phyloP scores from a whole-genome alignment of 1,140 invertebrate species.

The Ptiloglossa arizonensis region DNA sequence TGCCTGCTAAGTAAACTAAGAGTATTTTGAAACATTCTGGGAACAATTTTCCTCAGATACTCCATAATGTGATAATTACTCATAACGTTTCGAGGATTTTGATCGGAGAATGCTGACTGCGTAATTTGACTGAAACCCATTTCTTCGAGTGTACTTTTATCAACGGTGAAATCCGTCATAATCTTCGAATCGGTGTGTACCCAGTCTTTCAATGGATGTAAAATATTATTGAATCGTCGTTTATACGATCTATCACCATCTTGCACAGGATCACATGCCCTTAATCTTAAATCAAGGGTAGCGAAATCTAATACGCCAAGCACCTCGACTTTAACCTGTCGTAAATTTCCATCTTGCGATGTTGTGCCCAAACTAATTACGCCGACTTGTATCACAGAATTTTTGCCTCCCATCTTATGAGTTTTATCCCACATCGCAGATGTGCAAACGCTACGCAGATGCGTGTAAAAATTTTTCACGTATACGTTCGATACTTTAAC shows the following conservation, averaged over 20 bases:
- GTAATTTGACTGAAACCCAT: slow-evolving; percentile 90
- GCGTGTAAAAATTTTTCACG: slow-evolving; percentile 90
- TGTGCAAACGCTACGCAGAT: slow-evolving; percentile 89
- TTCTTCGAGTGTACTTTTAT: slow-evolving; percentile 87
- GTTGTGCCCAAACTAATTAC: slow-evolving; percentile 95
- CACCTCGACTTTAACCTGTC: slow-evolving; percentile 94
- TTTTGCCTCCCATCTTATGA: slow-evolving; percentile 86
- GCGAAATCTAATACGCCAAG: slow-evolving; percentile 90
- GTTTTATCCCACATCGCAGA: slow-evolving; percentile 89
- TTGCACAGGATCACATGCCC: slow-evolving; percentile 90
- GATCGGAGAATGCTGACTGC: slow-evolving; percentile 85
- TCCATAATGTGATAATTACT: slow-evolving; percentile 93
- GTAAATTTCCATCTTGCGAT: slow-evolving; percentile 90
- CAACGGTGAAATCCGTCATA: slow-evolving; percentile 91
- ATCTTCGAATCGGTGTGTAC: slow-evolving; percentile 90
- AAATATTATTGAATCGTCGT: slow-evolving; percentile 87
- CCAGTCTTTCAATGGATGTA: slow-evolving; percentile 89
- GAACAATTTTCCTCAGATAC: slow-evolving; percentile 91
- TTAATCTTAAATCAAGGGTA: slow-evolving; percentile 88
- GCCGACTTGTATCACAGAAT: slow-evolving; percentile 85
- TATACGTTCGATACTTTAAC: slow-evolving; percentile 91
- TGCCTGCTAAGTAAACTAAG: slow-evolving; percentile 90
- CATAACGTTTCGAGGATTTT: slow-evolving; percentile 83
- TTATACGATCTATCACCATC: slow-evolving; percentile 90
- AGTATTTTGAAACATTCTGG: slow-evolving; percentile 95